These are phyloP conservation scores for Channa maculata DNA, from an alignment of 2,113 vertebrate genomes.

Conservation along the genomic window DNA sequence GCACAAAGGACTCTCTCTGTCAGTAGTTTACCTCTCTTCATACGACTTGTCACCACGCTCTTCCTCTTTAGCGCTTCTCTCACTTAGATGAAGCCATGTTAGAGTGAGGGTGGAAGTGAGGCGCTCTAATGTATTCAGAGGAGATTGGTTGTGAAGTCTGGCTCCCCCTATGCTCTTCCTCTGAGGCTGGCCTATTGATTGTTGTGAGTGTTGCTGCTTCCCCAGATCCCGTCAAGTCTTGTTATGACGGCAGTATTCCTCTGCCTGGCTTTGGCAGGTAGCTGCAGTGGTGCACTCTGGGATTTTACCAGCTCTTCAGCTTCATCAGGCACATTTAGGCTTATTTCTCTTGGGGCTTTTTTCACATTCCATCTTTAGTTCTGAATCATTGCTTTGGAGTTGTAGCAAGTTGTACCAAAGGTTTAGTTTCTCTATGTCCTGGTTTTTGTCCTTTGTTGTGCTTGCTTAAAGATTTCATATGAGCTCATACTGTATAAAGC, in stretches of 20 bases:
- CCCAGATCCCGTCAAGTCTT: conserved; percentile 66
- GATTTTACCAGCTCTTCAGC: conserved; percentile 25
- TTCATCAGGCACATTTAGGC: conserved; percentile 37
- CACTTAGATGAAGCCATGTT: conserved; percentile 63
- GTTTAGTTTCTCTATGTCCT: too few relatives aligned
- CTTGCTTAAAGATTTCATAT: too few relatives aligned
- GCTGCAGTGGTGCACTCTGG: conserved; percentile 38
- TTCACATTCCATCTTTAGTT: conserved; percentile 8
- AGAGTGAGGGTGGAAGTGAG: conserved; percentile 40
- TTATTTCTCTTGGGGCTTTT: background rate
- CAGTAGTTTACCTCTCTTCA: conserved; percentile 66
- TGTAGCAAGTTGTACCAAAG: background rate
- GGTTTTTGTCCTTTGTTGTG: too few relatives aligned
- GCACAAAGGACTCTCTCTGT: conserved; percentile 58
- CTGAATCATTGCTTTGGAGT: conserved; percentile 9
- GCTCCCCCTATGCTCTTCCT: conserved; percentile 57
- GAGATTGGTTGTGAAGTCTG: conserved; percentile 73
- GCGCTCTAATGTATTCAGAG: conserved; percentile 57
- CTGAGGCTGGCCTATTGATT: conserved; percentile 69
- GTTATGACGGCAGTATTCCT: conserved; percentile 47
- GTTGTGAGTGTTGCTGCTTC: conserved; percentile 67
- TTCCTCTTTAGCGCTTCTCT: conserved; percentile 60
- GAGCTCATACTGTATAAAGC: too few relatives aligned
- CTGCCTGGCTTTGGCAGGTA: conserved; percentile 55
- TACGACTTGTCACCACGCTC: conserved; percentile 56